A percentile compares a stretch with the other conserved stretches of the same genome.
Evolutionary conservation across 2,888 invertebrate genomes (phyloP).

Genomic region (Tetheella fluctuosa): DNA sequence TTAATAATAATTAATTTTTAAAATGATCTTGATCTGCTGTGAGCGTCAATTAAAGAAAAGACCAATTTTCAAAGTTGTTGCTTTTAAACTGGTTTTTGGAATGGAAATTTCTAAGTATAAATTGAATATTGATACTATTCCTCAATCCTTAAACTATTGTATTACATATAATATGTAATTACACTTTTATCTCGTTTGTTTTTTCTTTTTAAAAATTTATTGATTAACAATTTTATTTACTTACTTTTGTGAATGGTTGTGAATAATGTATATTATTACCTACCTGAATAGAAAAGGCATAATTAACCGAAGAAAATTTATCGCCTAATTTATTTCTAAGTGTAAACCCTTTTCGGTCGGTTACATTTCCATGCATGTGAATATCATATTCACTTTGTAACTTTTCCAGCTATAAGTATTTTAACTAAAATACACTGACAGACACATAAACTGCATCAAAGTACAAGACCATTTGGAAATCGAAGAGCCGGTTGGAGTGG

Average conservation of each 20-base stretch:
- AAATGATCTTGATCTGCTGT: slow-evolving; percentile 38
- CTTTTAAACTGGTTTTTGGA: slow-evolving; percentile 35
- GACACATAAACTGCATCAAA: no score
- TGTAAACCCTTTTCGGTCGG: neutral
- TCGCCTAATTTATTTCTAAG: neutral
- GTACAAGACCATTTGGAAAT: no score
- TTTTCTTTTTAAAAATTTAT: no score
- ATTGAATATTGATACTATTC: neutral
- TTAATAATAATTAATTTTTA: neutral
- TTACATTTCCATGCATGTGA: neutral
- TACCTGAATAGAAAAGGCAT: neutral
- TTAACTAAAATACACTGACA: no score
- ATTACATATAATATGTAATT: slow-evolving; percentile 21
- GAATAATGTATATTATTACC: slow-evolving; percentile 29
- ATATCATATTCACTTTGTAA: no score
- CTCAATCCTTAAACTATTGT: slow-evolving; percentile 18
- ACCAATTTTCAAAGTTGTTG: slow-evolving; percentile 65
- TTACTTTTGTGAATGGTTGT: slow-evolving; percentile 44
- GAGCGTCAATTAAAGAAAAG: slow-evolving; percentile 58
- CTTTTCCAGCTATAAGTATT: no score
- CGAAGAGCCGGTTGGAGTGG: no score
- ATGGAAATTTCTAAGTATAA: neutral
- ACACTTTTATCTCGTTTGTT: neutral
- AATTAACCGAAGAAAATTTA: neutral
- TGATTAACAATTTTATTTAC: slow-evolving; percentile 25